These are phyloP conservation scores for Cyanoliseus patagonus DNA, from an alignment of 2,113 vertebrate genomes.

Conservation along the genomic window DNA sequence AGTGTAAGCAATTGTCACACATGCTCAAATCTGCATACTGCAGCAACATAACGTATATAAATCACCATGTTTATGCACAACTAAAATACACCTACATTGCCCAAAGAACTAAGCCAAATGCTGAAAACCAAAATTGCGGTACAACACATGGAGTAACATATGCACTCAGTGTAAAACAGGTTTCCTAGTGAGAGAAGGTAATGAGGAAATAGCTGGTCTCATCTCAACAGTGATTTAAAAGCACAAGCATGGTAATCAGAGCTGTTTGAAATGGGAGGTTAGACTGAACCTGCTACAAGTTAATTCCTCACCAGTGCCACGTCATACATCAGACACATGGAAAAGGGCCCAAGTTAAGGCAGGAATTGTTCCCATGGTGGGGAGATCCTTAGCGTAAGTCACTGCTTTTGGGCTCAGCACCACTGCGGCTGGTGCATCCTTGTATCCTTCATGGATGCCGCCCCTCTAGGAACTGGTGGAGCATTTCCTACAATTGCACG, in stretches of 20 bases:
- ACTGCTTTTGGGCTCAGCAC: fast-evolving
- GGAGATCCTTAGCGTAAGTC: not conserved
- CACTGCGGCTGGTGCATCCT: fast-evolving
- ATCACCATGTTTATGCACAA: not conserved
- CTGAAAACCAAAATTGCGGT: not conserved
- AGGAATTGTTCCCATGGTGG: not conserved
- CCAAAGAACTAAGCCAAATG: not conserved
- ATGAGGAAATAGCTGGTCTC: not conserved
- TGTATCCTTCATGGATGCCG: fast-evolving
- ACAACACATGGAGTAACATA: conserved; percentile 38
- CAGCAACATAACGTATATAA: not conserved
- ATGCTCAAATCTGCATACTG: not conserved
- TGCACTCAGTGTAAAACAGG: conserved; percentile 3
- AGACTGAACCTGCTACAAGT: not conserved
- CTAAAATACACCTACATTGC: not conserved
- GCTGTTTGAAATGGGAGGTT: not conserved
- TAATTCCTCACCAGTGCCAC: fast-evolving
- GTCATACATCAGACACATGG: fast-evolving
- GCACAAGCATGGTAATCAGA: not conserved
- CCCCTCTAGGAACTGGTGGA: not conserved
- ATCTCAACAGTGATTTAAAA: not conserved
- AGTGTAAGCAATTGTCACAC: not conserved
- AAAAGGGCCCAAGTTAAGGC: not conserved
- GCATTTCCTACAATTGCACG: not conserved
- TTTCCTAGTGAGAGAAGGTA: not conserved